phyloP scores from a whole-genome alignment of 35 echinoderm and acorn worm species.

The Heliocidaris erythrogramma region DNA sequence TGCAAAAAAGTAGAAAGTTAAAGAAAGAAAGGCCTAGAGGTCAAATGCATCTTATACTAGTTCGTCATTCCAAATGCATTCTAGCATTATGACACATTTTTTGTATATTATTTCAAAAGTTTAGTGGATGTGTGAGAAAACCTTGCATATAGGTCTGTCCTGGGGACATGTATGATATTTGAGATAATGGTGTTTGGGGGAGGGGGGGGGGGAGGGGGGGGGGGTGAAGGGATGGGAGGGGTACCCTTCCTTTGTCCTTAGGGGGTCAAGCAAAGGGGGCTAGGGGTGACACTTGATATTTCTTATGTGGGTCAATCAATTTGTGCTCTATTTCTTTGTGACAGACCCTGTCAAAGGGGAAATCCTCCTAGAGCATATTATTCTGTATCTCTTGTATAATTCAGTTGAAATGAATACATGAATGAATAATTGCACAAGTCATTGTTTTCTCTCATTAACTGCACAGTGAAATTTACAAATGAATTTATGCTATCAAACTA shows the following conservation, averaged over 20 bases:
- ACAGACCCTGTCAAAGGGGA: background rate
- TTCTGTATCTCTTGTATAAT: background rate
- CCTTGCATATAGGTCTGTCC: background rate
- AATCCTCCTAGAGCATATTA: background rate
- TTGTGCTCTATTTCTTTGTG: background rate
- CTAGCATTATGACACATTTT: background rate
- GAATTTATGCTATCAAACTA: no score
- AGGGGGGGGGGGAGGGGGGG: background rate
- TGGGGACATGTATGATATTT: constrained; percentile 11
- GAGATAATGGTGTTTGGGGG: background rate
- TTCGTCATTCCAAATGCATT: background rate
- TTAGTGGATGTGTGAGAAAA: background rate
- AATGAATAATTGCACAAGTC: no score
- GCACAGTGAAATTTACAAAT: no score
- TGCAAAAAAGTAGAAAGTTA: background rate
- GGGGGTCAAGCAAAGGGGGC: background rate
- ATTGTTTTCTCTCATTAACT: no score
- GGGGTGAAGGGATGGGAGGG: no score
- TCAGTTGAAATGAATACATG: no score
- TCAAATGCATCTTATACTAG: background rate
- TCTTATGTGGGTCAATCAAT: background rate
- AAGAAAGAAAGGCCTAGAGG: background rate
- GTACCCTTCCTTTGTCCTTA: background rate
- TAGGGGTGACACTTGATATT: constrained; percentile 16
- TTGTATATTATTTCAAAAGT: background rate